phyloP scores from a whole-genome alignment of 2,113 vertebrate species.

The Dermatemys mawii region DNA sequence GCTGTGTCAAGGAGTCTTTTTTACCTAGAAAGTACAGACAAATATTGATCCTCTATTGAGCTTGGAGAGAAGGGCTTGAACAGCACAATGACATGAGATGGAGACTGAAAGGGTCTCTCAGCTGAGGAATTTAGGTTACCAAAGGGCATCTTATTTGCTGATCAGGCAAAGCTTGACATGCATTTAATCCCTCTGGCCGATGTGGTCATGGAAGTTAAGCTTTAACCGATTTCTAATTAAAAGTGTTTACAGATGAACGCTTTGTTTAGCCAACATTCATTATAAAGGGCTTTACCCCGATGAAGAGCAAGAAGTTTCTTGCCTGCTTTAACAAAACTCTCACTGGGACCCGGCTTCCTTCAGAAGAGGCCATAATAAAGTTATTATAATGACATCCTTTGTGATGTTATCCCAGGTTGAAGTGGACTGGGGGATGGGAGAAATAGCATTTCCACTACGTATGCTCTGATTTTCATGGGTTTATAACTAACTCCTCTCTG shows the following conservation, averaged over 20 bases:
- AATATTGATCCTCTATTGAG: slow-evolving; percentile 83
- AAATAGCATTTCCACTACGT: neutral
- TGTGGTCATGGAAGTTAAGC: slow-evolving; percentile 57
- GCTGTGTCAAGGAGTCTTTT: slow-evolving; percentile 68
- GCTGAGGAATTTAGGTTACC: slow-evolving; percentile 65
- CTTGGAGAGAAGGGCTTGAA: slow-evolving; percentile 58
- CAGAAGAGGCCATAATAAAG: slow-evolving; percentile 64
- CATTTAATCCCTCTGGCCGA: slow-evolving; percentile 48
- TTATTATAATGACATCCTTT: slow-evolving; percentile 58
- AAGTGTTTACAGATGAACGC: slow-evolving; percentile 77
- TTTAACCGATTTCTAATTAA: slow-evolving; percentile 68
- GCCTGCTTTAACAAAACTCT: slow-evolving; percentile 56
- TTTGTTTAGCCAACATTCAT: slow-evolving; percentile 75
- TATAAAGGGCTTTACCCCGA: slow-evolving; percentile 76
- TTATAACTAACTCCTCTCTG: slow-evolving; percentile 23
- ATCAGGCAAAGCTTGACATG: slow-evolving; percentile 66
- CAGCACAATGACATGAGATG: slow-evolving; percentile 41
- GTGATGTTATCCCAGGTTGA: slow-evolving; percentile 58
- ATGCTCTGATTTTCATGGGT: neutral
- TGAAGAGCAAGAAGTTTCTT: slow-evolving; percentile 39
- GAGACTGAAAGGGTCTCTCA: slow-evolving; percentile 67
- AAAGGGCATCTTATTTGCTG: slow-evolving; percentile 77
- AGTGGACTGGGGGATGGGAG: neutral
- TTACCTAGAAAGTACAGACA: slow-evolving; percentile 63
- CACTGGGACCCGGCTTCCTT: slow-evolving; percentile 6